Percentiles rank a stretch among this genome's conserved stretches.
Conservation (phyloP, 2,113 vertebrate genomes). For the Cephalopterus ornatus region DNA sequence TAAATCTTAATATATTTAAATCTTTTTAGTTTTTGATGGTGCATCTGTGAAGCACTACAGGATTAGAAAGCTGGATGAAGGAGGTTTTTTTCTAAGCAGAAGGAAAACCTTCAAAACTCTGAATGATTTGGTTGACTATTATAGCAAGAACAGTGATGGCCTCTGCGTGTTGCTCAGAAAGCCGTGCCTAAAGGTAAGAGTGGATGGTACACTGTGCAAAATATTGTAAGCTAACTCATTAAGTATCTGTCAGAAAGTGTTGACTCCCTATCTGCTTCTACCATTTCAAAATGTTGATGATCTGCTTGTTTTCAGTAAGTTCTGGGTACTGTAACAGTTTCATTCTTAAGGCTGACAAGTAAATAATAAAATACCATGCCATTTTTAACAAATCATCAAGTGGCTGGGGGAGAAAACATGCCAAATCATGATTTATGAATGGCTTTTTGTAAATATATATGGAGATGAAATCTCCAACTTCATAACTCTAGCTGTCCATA, state of each 20-base stretch:
- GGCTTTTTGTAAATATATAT: slow-evolving; percentile 2
- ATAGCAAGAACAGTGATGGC: slow-evolving; percentile 76
- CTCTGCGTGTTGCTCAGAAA: slow-evolving; percentile 81
- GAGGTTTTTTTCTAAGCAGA: slow-evolving; percentile 76
- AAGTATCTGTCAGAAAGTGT: background rate
- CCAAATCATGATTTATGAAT: background rate
- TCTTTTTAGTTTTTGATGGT: slow-evolving; percentile 81
- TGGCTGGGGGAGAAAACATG: background rate
- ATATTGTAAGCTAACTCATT: background rate
- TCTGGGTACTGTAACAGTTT: background rate
- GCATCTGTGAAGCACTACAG: slow-evolving; percentile 89
- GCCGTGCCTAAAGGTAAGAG: slow-evolving; percentile 87
- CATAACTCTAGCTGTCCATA: slow-evolving; percentile 18
- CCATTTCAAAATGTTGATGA: background rate
- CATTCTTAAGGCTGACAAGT: background rate
- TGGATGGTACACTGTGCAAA: background rate
- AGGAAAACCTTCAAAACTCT: slow-evolving; percentile 76
- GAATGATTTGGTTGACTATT: slow-evolving; percentile 81
- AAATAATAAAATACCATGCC: background rate
- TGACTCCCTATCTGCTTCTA: background rate
- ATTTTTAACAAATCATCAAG: background rate
- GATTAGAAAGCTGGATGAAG: slow-evolving; percentile 75
- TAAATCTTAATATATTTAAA: background rate
- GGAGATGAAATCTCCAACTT: slow-evolving; percentile 8
- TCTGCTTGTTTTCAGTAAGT: background rate